phyloP scores from a whole-genome alignment of 2,113 vertebrate species.

The Pygoscelis adeliae region DNA sequence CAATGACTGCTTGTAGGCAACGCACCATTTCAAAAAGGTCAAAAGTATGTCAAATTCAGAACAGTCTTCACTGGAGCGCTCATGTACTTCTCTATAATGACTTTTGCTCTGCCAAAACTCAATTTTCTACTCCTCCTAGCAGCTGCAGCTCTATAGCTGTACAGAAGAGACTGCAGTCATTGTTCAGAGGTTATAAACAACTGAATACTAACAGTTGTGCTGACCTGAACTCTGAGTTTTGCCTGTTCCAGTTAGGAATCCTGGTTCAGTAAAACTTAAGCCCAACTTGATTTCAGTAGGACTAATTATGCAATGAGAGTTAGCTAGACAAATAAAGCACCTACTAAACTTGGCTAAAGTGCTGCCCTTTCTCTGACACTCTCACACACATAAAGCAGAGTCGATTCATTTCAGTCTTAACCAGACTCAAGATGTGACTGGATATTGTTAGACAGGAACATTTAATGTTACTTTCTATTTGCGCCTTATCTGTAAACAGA shows the following conservation, averaged over 20 bases:
- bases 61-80: not conserved
- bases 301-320: not conserved
- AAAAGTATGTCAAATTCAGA: not conserved
- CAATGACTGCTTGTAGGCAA: not conserved
- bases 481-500: not conserved
- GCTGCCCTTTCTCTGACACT: not conserved
- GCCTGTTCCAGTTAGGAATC: not conserved
- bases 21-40: not conserved
- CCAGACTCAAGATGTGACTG: not conserved
- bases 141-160: conserved; percentile 18
- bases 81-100: not conserved
- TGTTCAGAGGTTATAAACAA: not conserved
- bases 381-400: not conserved
- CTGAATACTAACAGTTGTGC: not conserved
- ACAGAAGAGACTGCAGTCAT: not conserved
- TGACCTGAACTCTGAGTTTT: not conserved
- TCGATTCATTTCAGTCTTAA: not conserved
- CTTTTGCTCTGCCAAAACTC: conserved; percentile 3
- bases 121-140: conserved; percentile 22
- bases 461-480: not conserved
- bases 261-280: not conserved
- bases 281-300: not conserved
- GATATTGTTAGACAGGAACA: not conserved
- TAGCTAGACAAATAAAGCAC: not conserved
- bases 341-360: not conserved